Conservation (phyloP, 2,797 vertebrate genomes). For the Protosalanx chinensis region DNA sequence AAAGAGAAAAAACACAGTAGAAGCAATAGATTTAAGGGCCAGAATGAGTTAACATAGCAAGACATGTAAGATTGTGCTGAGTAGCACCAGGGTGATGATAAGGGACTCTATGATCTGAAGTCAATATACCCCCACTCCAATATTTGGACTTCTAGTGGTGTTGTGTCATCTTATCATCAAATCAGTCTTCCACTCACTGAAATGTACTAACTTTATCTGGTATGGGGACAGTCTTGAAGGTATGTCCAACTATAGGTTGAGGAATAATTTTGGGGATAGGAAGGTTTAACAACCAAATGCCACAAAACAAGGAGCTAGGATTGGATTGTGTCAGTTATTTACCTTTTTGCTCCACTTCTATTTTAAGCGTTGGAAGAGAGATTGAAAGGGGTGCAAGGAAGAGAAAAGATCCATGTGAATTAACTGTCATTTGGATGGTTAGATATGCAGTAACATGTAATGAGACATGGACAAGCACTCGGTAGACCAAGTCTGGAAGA, state of each 20-base stretch:
- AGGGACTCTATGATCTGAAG: constrained; percentile 77
- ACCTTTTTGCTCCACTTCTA: constrained; percentile 99
- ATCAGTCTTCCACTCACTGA: constrained; percentile 71
- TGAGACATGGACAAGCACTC: constrained; percentile 85
- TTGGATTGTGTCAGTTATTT: constrained; percentile 96
- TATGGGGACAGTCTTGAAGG: constrained; percentile 73
- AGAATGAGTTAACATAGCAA: constrained; percentile 91
- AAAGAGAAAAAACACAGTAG: constrained; percentile 72
- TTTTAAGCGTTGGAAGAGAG: constrained; percentile 99
- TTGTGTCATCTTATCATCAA: constrained; percentile 57
- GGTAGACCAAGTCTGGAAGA: constrained; percentile 81
- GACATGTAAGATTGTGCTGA: constrained; percentile 86
- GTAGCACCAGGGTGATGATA: constrained; percentile 81
- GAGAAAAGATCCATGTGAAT: constrained; percentile 99
- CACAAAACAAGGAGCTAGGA: constrained; percentile 99
- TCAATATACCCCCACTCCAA: constrained; percentile 83
- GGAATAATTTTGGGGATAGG: constrained; percentile 84
- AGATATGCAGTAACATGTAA: constrained; percentile 91
- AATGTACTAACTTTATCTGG: constrained; percentile 79
- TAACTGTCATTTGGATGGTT: constrained; percentile 89
- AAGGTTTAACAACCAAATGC: constrained; percentile 96
- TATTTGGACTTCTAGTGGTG: constrained; percentile 77
- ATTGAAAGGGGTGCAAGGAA: constrained; percentile 95
- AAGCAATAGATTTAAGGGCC: constrained; percentile 79
- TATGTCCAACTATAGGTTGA: constrained; percentile 77